phyloP scores from a whole-genome alignment of 1,140 invertebrate species.

The Goniozus legneri region DNA sequence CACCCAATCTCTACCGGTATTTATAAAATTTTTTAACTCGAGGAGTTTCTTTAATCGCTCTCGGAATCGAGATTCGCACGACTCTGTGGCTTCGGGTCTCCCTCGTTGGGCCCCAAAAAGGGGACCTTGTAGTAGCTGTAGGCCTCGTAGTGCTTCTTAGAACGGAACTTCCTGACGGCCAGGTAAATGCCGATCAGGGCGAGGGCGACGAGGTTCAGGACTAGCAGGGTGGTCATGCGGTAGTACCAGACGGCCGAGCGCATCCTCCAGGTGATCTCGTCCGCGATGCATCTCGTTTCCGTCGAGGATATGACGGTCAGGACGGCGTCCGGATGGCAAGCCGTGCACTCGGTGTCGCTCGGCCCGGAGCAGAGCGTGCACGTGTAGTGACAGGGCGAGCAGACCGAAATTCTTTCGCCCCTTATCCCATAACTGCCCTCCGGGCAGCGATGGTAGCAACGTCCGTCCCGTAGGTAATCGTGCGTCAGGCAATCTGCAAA shows the following conservation, averaged over 20 bases:
- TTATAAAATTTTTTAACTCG: too few relatives aligned
- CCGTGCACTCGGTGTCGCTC: slow-evolving; percentile 28
- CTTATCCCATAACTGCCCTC: slow-evolving; percentile 16
- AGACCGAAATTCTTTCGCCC: slow-evolving; percentile 10
- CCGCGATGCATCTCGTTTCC: slow-evolving; percentile 23
- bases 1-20: too few relatives aligned
- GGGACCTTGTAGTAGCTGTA: slow-evolving; percentile 25
- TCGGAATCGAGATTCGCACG: too few relatives aligned
- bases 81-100: too few relatives aligned
- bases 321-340: slow-evolving; percentile 28
- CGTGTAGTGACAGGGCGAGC: slow-evolving; percentile 31
- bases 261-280: slow-evolving; percentile 25
- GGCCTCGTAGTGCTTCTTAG: slow-evolving; percentile 1
- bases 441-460: slow-evolving; percentile 19
- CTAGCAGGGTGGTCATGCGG: slow-evolving; percentile 24
- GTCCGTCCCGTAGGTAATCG: slow-evolving; percentile 16
- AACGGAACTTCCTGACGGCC: slow-evolving; percentile 1
- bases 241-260: slow-evolving; percentile 33
- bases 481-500: slow-evolving; percentile 27
- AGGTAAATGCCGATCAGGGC: slow-evolving; percentile 9
- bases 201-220: slow-evolving; percentile 15
- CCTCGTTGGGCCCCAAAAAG: too few relatives aligned
- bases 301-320: slow-evolving; percentile 6
- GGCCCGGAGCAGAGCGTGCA: slow-evolving; percentile 32
- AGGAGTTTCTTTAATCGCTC: too few relatives aligned